phyloP scores from a whole-genome alignment of 2,888 invertebrate species.

The Eilema griseolum region DNA sequence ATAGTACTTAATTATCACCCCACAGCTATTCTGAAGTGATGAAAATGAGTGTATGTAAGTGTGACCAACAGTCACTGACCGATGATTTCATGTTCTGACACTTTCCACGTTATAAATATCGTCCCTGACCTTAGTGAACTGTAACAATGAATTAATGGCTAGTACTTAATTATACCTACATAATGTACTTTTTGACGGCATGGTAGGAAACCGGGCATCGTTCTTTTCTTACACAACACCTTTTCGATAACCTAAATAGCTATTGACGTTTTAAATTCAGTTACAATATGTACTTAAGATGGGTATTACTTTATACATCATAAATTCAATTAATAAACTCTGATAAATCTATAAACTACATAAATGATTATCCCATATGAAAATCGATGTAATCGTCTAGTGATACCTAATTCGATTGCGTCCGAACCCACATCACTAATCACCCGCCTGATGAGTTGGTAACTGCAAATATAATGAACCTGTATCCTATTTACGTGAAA shows the following conservation, averaged over 20 bases:
- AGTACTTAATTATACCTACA: not conserved
- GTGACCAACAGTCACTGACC: not conserved
- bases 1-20: too few species aligned
- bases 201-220: too few species aligned
- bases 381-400: too few species aligned
- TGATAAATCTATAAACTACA: not conserved
- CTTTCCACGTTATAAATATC: not conserved
- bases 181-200: too few species aligned
- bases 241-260: too few species aligned
- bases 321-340: too few species aligned
- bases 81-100: not conserved
- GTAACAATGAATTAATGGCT: not conserved
- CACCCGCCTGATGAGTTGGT: not conserved
- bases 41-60: not conserved
- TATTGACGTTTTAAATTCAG: too few species aligned
- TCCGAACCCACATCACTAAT: not conserved
- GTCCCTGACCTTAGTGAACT: not conserved
- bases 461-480: not conserved
- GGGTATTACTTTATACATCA: too few species aligned
- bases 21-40: too few species aligned
- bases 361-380: not conserved
- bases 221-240: too few species aligned
- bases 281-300: too few species aligned
- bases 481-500: slow-evolving; percentile 38
- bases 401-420: not conserved